Evolutionary conservation across 2,113 vertebrate genomes (phyloP).

Genomic region (Pseudolaguvia tuberculata): DNA sequence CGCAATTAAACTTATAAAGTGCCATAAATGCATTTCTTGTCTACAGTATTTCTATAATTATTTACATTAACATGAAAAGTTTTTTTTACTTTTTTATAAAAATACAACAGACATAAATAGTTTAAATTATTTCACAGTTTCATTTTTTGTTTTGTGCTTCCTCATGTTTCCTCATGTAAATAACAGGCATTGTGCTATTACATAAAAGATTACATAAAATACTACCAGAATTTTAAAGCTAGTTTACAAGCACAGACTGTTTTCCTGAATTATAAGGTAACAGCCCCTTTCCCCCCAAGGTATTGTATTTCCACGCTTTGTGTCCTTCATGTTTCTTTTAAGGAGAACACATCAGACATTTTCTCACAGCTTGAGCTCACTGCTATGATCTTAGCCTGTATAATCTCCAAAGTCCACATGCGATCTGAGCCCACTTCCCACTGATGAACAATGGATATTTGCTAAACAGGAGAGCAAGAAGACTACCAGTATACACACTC

Average conservation of each 20-base stretch:
- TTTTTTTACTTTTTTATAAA: no score
- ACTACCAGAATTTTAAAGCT: not conserved
- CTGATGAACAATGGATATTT: constrained; percentile 8
- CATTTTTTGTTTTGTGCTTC: not conserved
- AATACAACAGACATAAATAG: not conserved
- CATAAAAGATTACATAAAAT: constrained; percentile 1
- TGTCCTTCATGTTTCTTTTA: constrained; percentile 10
- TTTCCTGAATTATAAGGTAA: constrained; percentile 13
- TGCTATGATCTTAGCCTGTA: constrained; percentile 41
- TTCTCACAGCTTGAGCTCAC: constrained; percentile 25
- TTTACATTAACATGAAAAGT: no score
- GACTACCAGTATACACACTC: not conserved
- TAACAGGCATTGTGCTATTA: not conserved
- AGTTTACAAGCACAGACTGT: not conserved
- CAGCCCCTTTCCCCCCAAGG: constrained; percentile 19
- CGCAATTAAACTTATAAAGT: no score
- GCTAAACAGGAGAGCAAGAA: constrained; percentile 20
- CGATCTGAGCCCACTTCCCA: constrained; percentile 29
- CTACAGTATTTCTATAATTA: not conserved
- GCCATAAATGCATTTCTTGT: not conserved
- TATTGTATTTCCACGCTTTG: constrained; percentile 1
- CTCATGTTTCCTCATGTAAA: not conserved
- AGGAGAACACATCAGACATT: constrained; percentile 37
- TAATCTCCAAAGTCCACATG: constrained; percentile 39
- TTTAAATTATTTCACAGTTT: not conserved